Evolutionary conservation across 2,888 invertebrate genomes (phyloP).

Genomic region (Drosophila histrio): DNA sequence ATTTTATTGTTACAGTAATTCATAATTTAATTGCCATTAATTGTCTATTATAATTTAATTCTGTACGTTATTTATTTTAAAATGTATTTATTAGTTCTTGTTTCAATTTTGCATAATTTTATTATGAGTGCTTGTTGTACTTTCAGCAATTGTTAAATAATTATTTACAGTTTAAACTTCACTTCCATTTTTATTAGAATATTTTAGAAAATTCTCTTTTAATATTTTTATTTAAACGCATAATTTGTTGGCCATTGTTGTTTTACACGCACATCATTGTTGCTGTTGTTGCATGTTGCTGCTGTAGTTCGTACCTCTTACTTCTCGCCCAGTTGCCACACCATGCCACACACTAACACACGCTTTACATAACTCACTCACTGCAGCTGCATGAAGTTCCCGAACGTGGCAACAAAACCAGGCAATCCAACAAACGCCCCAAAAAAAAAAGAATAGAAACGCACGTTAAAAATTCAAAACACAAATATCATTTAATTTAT

Average conservation of each 20-base stretch:
- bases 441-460: constrained; percentile 17
- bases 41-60: neutral
- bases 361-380: constrained; percentile 74
- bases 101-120: neutral
- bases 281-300: constrained; percentile 18
- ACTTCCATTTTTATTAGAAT: neutral
- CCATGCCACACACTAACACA: constrained; percentile 26
- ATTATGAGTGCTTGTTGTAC: neutral
- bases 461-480: constrained; percentile 45
- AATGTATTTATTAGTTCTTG: neutral
- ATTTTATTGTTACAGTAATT: no score
- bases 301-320: neutral
- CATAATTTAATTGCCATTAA: no score
- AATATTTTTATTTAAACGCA: constrained; percentile 1
- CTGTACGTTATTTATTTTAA: neutral
- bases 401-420: constrained; percentile 19
- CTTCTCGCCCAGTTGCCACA: constrained; percentile 5
- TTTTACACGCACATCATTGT: constrained; percentile 13
- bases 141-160: neutral
- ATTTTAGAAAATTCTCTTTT: neutral
- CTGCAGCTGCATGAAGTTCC: constrained; percentile 43
- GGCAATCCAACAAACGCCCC: constrained; percentile 7
- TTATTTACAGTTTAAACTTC: neutral
- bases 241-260: constrained; percentile 6
- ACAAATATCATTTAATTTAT: constrained; percentile 28